Evolutionary conservation across 2,113 vertebrate genomes (phyloP).

Genomic region (Pithys albifrons): DNA sequence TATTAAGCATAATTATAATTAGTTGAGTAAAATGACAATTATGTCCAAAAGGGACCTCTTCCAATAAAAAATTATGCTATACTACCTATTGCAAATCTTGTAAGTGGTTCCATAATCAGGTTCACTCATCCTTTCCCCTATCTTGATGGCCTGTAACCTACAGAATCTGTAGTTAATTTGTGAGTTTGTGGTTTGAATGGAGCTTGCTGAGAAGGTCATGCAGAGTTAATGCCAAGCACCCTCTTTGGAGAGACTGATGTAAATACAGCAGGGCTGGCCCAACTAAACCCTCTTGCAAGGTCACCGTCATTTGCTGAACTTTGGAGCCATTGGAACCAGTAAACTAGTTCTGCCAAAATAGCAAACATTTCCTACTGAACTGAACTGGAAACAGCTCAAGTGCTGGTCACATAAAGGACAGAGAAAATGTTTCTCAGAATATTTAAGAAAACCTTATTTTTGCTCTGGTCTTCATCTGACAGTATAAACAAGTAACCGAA

Average conservation of each 20-base stretch:
- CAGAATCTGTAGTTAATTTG: constrained; percentile 35
- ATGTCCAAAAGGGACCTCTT: constrained; percentile 7
- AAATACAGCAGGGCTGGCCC: not conserved
- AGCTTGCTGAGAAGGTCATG: not conserved
- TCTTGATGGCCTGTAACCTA: not conserved
- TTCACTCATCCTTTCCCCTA: not conserved
- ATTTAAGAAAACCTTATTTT: not conserved
- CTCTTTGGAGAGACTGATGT: not conserved
- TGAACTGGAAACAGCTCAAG: not conserved
- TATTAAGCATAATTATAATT: constrained; percentile 36
- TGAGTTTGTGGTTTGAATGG: not conserved
- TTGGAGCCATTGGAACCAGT: not conserved
- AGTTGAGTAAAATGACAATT: constrained; percentile 30
- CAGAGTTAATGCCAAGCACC: not conserved
- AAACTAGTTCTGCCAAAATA: not conserved
- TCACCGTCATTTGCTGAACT: not conserved
- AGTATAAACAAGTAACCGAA: not conserved
- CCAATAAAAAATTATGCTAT: constrained; percentile 20
- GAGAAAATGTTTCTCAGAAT: not conserved
- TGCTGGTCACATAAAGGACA: not conserved
- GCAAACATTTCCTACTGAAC: not conserved
- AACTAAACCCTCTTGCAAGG: not conserved
- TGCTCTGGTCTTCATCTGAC: not conserved
- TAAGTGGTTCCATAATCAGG: constrained; percentile 26
- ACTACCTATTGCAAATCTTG: not conserved